Percentiles rank a stretch among this genome's conserved stretches.
These are phyloP conservation scores for Cryptus viduatorius DNA, from an alignment of 2,888 invertebrate genomes.

Conservation along the genomic window DNA sequence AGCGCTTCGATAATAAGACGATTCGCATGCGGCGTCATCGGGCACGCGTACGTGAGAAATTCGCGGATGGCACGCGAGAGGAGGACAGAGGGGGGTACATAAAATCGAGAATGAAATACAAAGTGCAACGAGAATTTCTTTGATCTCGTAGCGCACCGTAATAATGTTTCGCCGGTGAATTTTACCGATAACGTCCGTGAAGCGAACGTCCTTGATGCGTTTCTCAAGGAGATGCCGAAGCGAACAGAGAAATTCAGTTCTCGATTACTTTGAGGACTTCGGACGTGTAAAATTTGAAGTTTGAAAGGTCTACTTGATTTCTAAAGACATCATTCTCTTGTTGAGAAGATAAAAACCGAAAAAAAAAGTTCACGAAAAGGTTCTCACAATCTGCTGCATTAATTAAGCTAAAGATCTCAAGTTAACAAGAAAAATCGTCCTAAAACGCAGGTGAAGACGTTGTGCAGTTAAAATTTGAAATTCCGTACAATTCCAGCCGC, in stretches of 20 bases:
- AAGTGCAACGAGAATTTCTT: constrained; percentile 65
- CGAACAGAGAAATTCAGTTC: background rate
- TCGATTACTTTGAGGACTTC: constrained; percentile 22
- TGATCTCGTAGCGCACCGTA: constrained; percentile 59
- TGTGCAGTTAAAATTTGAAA: too few relatives aligned
- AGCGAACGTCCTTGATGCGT: constrained; percentile 18
- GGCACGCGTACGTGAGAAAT: constrained; percentile 65
- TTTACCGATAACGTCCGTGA: constrained; percentile 39
- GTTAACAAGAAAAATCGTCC: too few relatives aligned
- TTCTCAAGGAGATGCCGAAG: constrained; percentile 19
- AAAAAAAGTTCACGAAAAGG: too few relatives aligned
- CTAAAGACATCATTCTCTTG: background rate
- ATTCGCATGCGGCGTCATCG: constrained; percentile 70
- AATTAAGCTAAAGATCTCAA: too few relatives aligned
- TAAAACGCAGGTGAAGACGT: too few relatives aligned
- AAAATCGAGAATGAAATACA: constrained; percentile 67
- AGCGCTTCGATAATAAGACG: constrained; percentile 67
- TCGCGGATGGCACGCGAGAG: constrained; percentile 51
- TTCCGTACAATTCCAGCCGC: too few relatives aligned
- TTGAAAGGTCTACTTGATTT: too few relatives aligned
- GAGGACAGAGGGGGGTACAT: constrained; percentile 34
- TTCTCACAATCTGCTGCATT: too few relatives aligned
- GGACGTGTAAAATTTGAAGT: background rate
- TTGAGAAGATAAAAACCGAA: too few relatives aligned
- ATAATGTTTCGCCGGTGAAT: constrained; percentile 40